These are phyloP conservation scores for Chloropsis hardwickii DNA, from an alignment of 2,113 vertebrate species.

Conservation along the genomic window DNA sequence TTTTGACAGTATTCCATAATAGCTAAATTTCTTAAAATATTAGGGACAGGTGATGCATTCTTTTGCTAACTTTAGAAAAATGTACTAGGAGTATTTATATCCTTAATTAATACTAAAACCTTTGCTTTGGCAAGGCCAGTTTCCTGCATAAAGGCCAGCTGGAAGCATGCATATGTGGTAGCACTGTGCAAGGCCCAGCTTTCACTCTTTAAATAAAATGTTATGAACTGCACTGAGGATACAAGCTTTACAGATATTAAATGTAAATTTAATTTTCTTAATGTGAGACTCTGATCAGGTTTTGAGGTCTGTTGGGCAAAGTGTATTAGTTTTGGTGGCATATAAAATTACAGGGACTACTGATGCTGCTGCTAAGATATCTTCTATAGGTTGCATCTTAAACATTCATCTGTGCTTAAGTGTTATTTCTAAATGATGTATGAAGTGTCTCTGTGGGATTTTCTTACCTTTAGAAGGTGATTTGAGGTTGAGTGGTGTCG, in stretches of 20 bases:
- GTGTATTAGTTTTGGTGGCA: background rate
- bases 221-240: background rate
- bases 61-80: background rate
- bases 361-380: background rate
- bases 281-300: background rate
- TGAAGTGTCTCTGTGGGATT: background rate
- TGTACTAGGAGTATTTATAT: background rate
- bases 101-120: background rate
- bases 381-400: background rate
- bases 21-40: background rate
- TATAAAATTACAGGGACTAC: background rate
- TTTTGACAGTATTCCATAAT: background rate
- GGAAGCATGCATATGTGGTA: background rate
- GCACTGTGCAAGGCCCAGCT: background rate
- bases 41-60: background rate
- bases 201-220: background rate
- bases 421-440: constrained; percentile 8
- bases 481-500: background rate
- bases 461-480: background rate
- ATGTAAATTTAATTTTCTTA: background rate
- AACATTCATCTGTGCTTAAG: background rate
- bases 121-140: background rate
- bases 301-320: background rate
- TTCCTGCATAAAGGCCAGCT: background rate
- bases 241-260: background rate